Percentiles rank a stretch among this genome's conserved stretches.
These are phyloP conservation scores for Drosophila monieri DNA, from an alignment of 2,888 invertebrate species.

Conservation along the genomic window DNA sequence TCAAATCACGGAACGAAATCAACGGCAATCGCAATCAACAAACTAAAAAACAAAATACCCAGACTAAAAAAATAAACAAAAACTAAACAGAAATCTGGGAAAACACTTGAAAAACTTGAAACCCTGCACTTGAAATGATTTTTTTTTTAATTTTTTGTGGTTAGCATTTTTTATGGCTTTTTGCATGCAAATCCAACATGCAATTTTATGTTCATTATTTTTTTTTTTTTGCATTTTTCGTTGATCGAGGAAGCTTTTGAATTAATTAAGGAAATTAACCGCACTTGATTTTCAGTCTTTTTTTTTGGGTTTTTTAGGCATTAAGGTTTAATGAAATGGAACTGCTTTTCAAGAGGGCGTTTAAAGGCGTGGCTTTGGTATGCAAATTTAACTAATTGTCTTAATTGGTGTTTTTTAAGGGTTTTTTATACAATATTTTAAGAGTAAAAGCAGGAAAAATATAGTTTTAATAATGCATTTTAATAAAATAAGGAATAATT, in stretches of 20 bases:
- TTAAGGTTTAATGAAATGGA: slow-evolving; percentile 10
- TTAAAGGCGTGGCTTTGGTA: not conserved
- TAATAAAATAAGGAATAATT: too few relatives aligned
- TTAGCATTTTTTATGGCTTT: slow-evolving; percentile 2
- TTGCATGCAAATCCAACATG: slow-evolving; percentile 40
- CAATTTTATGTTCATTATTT: slow-evolving; percentile 1
- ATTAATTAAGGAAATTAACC: slow-evolving; percentile 38
- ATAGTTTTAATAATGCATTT: too few relatives aligned
- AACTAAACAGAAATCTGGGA: not conserved
- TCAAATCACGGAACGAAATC: slow-evolving; percentile 63
- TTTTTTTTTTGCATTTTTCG: not conserved
- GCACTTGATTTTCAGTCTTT: slow-evolving; percentile 3
- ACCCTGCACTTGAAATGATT: slow-evolving; percentile 24
- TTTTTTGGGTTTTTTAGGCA: not conserved
- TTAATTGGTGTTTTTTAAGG: too few relatives aligned
- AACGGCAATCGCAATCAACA: slow-evolving; percentile 6
- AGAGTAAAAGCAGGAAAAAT: too few relatives aligned
- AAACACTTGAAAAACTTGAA: slow-evolving; percentile 19
- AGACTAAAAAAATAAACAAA: slow-evolving; percentile 1
- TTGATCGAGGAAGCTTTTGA: slow-evolving; percentile 19
- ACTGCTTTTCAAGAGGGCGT: not conserved
- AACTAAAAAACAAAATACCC: not conserved
- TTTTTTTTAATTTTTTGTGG: not conserved
- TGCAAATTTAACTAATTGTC: too few relatives aligned
- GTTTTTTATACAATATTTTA: too few relatives aligned